phyloP scores from a whole-genome alignment of 2,888 invertebrate genomes.

The Himalopsyche kuldschensis region DNA sequence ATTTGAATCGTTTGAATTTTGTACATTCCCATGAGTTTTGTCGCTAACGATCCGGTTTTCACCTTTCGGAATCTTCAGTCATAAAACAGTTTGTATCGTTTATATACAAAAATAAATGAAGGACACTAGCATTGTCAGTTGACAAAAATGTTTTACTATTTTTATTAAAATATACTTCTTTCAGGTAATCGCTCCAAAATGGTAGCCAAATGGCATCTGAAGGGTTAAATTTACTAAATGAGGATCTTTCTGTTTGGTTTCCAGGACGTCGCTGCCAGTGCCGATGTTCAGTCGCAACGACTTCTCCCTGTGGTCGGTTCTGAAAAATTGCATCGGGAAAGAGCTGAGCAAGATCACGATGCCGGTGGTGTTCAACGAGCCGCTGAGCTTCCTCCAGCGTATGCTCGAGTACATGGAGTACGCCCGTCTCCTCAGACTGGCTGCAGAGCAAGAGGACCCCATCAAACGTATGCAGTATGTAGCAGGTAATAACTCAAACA shows the following conservation, averaged over 20 bases:
- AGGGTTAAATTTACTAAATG: no score
- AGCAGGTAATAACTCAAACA: constrained; percentile 53
- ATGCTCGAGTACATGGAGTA: constrained; percentile 96
- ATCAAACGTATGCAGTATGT: constrained; percentile 79
- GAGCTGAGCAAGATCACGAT: constrained; percentile 95
- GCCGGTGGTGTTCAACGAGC: constrained; percentile 97
- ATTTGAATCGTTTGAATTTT: no score
- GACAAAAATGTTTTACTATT: no score
- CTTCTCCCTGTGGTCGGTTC: constrained; percentile 86
- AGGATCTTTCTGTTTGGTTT: background rate
- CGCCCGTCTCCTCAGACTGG: constrained; percentile 70
- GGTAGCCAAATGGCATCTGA: no score
- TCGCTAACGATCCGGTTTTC: no score
- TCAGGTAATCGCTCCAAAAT: no score
- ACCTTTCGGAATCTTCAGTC: no score
- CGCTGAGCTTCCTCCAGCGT: constrained; percentile 90
- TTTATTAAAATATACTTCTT: no score
- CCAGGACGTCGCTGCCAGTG: constrained; percentile 69
- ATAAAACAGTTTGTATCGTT: no score
- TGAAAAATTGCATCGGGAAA: constrained; percentile 89
- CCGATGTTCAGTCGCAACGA: constrained; percentile 77
- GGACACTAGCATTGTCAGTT: no score
- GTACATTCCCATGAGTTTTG: no score
- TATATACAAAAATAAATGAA: no score
- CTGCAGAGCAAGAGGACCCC: constrained; percentile 77